These are phyloP conservation scores for Tamias sibiricus DNA, from an alignment of 2,113 vertebrate genomes.

Conservation along the genomic window DNA sequence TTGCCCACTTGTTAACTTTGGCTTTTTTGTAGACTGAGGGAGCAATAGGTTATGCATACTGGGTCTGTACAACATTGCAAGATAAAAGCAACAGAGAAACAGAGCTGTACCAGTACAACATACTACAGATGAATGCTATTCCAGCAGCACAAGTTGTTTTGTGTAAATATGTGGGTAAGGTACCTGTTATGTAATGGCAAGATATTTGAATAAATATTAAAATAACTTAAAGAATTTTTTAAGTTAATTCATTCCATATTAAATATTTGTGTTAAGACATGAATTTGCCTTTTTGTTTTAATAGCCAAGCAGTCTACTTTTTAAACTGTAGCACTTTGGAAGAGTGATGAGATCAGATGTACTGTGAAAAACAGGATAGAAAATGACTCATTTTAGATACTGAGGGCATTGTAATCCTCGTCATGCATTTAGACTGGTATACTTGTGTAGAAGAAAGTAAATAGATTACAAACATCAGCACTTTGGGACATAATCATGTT, in stretches of 20 bases:
- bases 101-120: constrained; percentile 95
- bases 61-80: constrained; percentile 96
- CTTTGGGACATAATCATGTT: not conserved
- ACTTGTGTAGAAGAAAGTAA: not conserved
- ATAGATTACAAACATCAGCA: not conserved
- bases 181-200: not conserved
- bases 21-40: constrained; percentile 91
- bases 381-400: not conserved
- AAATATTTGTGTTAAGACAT: not conserved
- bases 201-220: not conserved
- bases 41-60: constrained; percentile 96
- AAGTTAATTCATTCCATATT: constrained; percentile 41
- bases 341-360: not conserved
- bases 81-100: constrained; percentile 95
- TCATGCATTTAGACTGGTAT: not conserved
- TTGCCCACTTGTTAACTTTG: not conserved
- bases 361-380: constrained; percentile 1
- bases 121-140: constrained; percentile 97
- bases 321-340: constrained; percentile 26
- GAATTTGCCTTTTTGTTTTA: not conserved
- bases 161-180: constrained; percentile 95
- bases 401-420: not conserved
- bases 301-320: not conserved
- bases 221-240: not conserved
- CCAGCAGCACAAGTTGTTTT: constrained; percentile 94